A percentile compares a stretch with the other conserved stretches of the same genome.
Conservation (phyloP, 2,888 invertebrate species). For the Limenitis arthemis region DNA sequence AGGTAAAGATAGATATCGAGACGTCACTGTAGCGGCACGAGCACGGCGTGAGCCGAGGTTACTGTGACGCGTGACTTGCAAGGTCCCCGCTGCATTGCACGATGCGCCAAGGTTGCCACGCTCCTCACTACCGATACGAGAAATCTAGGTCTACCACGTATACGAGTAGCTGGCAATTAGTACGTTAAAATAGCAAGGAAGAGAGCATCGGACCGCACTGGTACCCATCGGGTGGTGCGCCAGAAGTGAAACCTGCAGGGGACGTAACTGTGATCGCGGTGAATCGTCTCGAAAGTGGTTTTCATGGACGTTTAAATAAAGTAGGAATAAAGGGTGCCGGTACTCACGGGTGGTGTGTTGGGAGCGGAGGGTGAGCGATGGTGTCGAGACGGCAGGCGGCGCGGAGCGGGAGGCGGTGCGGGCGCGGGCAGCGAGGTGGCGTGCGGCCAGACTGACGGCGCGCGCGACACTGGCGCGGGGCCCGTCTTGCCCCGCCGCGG, state of each 20-base stretch:
- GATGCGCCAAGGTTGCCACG: slow-evolving; percentile 71
- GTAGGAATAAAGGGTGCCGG: slow-evolving; percentile 26
- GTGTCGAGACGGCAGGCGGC: slow-evolving; percentile 31
- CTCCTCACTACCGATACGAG: slow-evolving; percentile 46
- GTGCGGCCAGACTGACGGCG: slow-evolving; percentile 68
- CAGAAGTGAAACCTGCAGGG: slow-evolving; percentile 59
- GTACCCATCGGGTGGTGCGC: slow-evolving; percentile 27
- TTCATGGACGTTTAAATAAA: slow-evolving; percentile 21
- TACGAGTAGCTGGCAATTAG: slow-evolving; percentile 14
- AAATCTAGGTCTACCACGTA: slow-evolving; percentile 37
- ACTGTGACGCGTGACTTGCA: slow-evolving; percentile 73
- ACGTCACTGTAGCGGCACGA: slow-evolving; percentile 50
- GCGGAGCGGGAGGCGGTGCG: slow-evolving; percentile 33
- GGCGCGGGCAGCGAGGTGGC: slow-evolving; percentile 39
- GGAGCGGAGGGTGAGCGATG: slow-evolving; percentile 32
- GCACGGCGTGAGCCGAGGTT: slow-evolving; percentile 69
- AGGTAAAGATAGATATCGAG: slow-evolving; percentile 29
- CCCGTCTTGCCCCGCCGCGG: slow-evolving; percentile 69
- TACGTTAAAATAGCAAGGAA: slow-evolving; percentile 26
- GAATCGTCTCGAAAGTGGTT: slow-evolving; percentile 40
- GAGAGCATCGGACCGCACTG: slow-evolving; percentile 11
- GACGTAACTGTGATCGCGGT: slow-evolving; percentile 43
- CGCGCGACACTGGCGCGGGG: slow-evolving; percentile 72
- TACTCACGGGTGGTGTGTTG: slow-evolving; percentile 30
- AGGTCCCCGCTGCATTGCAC: slow-evolving; percentile 71